Evolutionary conservation across 2,888 invertebrate genomes (phyloP).

Genomic region (Tachina lurida): DNA sequence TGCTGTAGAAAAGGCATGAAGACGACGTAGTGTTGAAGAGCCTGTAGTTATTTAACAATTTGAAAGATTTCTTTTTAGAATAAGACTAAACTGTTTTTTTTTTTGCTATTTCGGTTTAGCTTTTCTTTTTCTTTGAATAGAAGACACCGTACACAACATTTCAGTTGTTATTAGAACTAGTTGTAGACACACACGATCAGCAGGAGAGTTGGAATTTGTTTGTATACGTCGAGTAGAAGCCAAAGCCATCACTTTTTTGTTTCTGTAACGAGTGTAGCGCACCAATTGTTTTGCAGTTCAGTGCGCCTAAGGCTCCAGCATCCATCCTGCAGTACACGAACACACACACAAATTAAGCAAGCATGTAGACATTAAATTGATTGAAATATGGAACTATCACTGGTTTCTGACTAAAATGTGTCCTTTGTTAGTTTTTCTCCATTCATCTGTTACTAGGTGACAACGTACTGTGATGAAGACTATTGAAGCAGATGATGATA

Average conservation of each 20-base stretch:
- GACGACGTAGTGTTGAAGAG: conserved; percentile 71
- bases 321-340: conserved; percentile 65
- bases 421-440: conserved; percentile 73
- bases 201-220: conserved; percentile 60
- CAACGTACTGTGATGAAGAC: conserved; percentile 68
- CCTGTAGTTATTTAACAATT: conserved; percentile 64
- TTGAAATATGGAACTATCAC: conserved; percentile 36
- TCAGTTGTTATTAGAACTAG: conserved; percentile 57
- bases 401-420: conserved; percentile 73
- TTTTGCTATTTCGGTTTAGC: conserved; percentile 51
- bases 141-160: conserved; percentile 28
- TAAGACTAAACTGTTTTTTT: conserved; percentile 58
- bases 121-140: conserved; percentile 44
- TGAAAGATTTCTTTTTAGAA: conserved; percentile 31
- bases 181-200: conserved; percentile 68
- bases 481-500: conserved; percentile 74
- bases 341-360: conserved; percentile 55
- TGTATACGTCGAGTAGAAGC: conserved; percentile 65
- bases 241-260: conserved; percentile 68
- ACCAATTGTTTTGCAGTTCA: conserved; percentile 48
- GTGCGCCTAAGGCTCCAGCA: conserved; percentile 71
- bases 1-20: conserved; percentile 62
- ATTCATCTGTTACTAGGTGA: conserved; percentile 55
- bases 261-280: conserved; percentile 58
- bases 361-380: conserved; percentile 45